These are phyloP conservation scores for Cataglyphis hispanica DNA, from an alignment of 1,140 invertebrate species.

Conservation along the genomic window DNA sequence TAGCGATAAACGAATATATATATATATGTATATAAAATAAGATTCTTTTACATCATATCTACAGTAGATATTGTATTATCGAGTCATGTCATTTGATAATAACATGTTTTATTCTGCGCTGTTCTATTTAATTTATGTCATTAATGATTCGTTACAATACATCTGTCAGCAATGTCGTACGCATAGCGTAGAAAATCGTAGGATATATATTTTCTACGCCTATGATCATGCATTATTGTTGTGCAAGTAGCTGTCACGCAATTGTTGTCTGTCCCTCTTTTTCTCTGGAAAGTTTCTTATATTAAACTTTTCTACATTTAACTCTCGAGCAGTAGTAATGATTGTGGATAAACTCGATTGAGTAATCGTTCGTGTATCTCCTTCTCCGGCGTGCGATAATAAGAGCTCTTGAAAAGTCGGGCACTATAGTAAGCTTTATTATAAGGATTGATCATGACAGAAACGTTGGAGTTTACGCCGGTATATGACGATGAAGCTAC, in stretches of 20 bases:
- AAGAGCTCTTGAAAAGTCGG: not conserved
- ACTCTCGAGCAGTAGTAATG: not conserved
- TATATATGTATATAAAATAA: not conserved
- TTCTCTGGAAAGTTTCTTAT: not conserved
- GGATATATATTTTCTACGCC: no score
- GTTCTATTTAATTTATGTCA: not conserved
- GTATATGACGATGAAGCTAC: conserved; percentile 74
- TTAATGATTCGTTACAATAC: not conserved
- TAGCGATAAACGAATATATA: not conserved
- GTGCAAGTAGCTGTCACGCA: not conserved
- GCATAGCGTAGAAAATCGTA: no score
- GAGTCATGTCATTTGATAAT: not conserved
- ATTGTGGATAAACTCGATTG: not conserved
- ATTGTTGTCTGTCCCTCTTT: not conserved
- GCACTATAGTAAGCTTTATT: not conserved
- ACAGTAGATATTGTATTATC: not conserved
- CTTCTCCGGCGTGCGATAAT: not conserved
- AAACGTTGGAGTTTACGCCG: conserved; percentile 64
- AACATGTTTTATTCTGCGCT: not conserved
- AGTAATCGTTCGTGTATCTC: not conserved
- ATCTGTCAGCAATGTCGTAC: not conserved
- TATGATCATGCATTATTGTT: not conserved
- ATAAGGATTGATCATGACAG: conserved; percentile 66
- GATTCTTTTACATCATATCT: not conserved
- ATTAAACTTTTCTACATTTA: not conserved